Evolutionary conservation across 2,888 invertebrate species (phyloP), one percentile per base, ranked within the genome.

Genomic region (Dynastes hyllus): DNA sequence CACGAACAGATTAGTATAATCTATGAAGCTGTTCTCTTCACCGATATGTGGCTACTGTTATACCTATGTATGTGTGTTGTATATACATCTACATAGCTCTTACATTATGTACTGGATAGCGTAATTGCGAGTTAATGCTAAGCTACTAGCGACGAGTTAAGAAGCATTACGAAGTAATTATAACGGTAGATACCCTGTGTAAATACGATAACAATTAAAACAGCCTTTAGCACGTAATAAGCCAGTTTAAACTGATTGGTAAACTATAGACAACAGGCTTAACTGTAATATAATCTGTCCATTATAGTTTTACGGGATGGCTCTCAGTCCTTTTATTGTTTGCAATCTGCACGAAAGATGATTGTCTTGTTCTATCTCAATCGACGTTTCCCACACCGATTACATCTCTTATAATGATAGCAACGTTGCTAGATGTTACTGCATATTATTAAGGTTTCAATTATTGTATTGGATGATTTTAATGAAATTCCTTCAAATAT

Each of bases 51-150:
- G 65, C 65, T 65, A 65, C 65, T 65, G 45, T 45, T 45, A 22
- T 58, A 53, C 53, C 2, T 16, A 16, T 16, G 13, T 53, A 22
- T 58, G 1, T 45, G 11, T 2, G 45, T 45, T 45, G 11, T 2
- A 45, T 45, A 2, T 22, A 61, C 61, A 6, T 8, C 9, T 61
- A 37, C 32, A 37, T 37, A 27, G 27, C 61, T n/a, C 45, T 32
- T 27, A 53, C 53, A 70, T 70, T 55, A 70, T 70, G 53, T 70
- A 70, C 53, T 53, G 53, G 70, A 70, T 70, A 55, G 32, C 53
- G 70, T 53, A 55, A 70, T 70, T 70, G 53, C 70, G n/a, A 53
- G 29, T 67, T 70, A 53, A 53, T 53, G 53, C 16, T 32, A 13
- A 8, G 32, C 53, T 53, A 29, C 53, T 32, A 70, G 32, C 70